Conservation (phyloP, 2,797 vertebrate genomes). For the Fringilla coelebs region DNA sequence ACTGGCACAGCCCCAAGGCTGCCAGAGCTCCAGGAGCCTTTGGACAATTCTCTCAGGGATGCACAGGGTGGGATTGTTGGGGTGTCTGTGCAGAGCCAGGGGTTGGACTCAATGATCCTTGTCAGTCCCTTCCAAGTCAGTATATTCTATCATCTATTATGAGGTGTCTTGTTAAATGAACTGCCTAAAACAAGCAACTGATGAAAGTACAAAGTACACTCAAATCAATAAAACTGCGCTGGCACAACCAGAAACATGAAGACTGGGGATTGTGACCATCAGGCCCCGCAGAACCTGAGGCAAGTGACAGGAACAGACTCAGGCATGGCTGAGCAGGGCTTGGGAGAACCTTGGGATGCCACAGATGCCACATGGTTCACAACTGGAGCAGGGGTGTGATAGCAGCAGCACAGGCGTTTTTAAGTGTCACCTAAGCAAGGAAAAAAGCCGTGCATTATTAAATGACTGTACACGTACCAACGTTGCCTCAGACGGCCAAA, state of each 20-base stretch:
- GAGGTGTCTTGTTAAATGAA: background rate
- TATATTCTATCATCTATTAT: background rate
- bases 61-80: background rate
- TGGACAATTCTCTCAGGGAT: background rate
- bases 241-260: background rate
- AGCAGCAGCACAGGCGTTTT: background rate
- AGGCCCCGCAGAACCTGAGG: background rate
- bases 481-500: background rate
- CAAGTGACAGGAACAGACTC: background rate
- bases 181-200: background rate
- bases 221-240: background rate
- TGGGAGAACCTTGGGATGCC: background rate
- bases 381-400: background rate
- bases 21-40: background rate
- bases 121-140: background rate
- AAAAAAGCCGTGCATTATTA: background rate
- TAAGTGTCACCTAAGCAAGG: background rate
- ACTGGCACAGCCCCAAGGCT: background rate
- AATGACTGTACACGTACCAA: background rate
- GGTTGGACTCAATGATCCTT: background rate
- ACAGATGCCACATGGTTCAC: fast-evolving
- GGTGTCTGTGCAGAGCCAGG: background rate
- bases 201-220: background rate
- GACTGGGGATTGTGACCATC: background rate
- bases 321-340: background rate